A percentile compares a stretch with the other conserved stretches of the same genome.
These are phyloP conservation scores for Neria commutata DNA, from an alignment of 2,888 invertebrate genomes.

Conservation along the genomic window DNA sequence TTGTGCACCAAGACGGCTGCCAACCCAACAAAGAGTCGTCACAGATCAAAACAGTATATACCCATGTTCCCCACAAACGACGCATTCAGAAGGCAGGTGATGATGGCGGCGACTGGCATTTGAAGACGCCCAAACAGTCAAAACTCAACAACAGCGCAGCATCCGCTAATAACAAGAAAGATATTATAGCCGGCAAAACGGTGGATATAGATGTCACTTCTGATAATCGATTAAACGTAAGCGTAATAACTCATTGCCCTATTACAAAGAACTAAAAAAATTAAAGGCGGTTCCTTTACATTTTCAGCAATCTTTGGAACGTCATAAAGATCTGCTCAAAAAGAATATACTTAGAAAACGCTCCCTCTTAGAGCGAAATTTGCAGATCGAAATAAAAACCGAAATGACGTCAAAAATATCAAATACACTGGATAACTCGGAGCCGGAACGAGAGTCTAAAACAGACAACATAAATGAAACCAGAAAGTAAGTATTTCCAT, in stretches of 20 bases:
- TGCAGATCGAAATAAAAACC: conserved; percentile 87
- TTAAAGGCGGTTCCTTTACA: conserved; percentile 29
- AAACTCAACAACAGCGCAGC: conserved; percentile 13
- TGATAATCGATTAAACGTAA: conserved; percentile 3
- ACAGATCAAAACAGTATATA: background rate
- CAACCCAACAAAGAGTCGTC: too few relatives aligned
- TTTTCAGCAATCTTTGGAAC: conserved; percentile 73
- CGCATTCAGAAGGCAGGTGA: conserved; percentile 27
- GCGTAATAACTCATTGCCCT: background rate
- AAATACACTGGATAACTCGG: conserved; percentile 18
- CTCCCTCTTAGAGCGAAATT: conserved; percentile 84
- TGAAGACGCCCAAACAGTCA: conserved; percentile 33
- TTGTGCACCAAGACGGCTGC: conserved; percentile 84
- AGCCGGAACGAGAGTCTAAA: background rate
- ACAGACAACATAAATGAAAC: background rate
- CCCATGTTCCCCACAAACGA: conserved; percentile 7
- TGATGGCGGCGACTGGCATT: conserved; percentile 43
- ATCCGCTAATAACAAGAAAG: conserved; percentile 10
- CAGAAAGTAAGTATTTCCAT: too few relatives aligned
- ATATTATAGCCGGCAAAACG: background rate
- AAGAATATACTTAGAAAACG: conserved; percentile 92
- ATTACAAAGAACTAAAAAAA: conserved; percentile 16
- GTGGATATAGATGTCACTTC: background rate
- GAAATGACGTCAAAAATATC: conserved; percentile 72
- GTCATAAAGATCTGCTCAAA: conserved; percentile 90